These are phyloP conservation scores for Silvanus unidentatus DNA, from an alignment of 2,888 invertebrate genomes.

Conservation along the genomic window DNA sequence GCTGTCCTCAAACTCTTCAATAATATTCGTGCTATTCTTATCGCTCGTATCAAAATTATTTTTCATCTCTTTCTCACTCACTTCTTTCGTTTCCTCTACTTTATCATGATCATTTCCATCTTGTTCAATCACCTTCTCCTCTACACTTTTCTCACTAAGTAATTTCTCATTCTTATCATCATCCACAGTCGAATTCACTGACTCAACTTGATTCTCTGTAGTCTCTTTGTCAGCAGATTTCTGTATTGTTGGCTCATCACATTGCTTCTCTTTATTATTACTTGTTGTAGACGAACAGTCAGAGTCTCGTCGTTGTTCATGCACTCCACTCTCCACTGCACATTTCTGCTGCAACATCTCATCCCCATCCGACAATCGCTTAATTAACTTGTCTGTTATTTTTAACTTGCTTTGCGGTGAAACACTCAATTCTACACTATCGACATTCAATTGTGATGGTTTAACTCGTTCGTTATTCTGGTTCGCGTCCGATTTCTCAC, in stretches of 20 bases:
- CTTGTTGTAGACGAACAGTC: neutral
- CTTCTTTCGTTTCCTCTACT: neutral
- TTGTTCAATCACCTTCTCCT: no score
- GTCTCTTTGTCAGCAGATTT: slow-evolving; percentile 2
- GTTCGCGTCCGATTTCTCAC: slow-evolving; percentile 16
- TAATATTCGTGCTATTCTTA: slow-evolving; percentile 8
- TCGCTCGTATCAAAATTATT: slow-evolving; percentile 11
- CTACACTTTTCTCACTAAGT: neutral
- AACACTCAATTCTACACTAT: slow-evolving; percentile 21
- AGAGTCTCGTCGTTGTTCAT: slow-evolving; percentile 8
- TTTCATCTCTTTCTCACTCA: slow-evolving; percentile 12
- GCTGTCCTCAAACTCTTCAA: slow-evolving; percentile 11
- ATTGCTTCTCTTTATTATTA: neutral
- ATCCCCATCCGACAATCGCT: slow-evolving; percentile 31
- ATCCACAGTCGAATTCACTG: neutral
- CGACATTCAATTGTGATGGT: slow-evolving; percentile 33
- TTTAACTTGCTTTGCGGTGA: slow-evolving; percentile 35
- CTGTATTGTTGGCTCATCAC: slow-evolving; percentile 5
- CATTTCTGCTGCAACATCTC: slow-evolving; percentile 1
- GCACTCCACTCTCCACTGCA: slow-evolving; percentile 5
- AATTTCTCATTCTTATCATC: neutral
- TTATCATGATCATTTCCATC: neutral
- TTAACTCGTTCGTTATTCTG: no score
- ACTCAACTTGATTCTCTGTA: neutral
- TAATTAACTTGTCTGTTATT: slow-evolving; percentile 40